These are phyloP conservation scores for Diarsia rubi DNA, from an alignment of 2,888 invertebrate species.

Conservation along the genomic window DNA sequence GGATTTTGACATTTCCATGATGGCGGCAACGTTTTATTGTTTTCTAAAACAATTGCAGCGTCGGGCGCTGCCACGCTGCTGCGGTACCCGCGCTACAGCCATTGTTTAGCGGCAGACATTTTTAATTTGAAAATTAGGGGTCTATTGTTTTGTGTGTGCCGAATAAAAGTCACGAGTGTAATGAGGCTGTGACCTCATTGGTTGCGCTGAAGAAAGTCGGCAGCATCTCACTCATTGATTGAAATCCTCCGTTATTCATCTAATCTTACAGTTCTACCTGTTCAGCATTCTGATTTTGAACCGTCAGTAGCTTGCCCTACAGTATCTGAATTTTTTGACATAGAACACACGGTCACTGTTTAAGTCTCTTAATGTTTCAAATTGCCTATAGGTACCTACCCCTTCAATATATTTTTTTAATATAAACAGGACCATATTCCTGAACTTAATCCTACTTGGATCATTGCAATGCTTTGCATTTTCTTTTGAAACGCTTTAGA, in stretches of 20 bases:
- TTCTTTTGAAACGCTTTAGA: neutral
- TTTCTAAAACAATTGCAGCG: conserved; percentile 85
- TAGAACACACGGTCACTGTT: neutral
- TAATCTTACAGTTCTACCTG: neutral
- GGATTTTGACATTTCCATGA: conserved; percentile 83
- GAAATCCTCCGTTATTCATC: neutral
- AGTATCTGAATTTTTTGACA: neutral
- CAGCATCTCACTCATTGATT: neutral
- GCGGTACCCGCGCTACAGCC: conserved; percentile 82
- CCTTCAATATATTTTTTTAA: neutral
- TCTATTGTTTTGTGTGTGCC: conserved; percentile 69
- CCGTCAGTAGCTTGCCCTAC: neutral
- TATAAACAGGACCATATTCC: neutral
- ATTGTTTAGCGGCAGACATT: conserved; percentile 86
- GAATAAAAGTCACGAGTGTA: conserved; percentile 63
- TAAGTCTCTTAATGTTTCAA: neutral
- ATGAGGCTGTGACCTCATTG: conserved; percentile 71
- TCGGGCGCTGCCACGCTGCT: conserved; percentile 62
- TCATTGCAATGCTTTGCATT: neutral
- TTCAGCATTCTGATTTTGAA: neutral
- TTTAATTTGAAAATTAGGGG: conserved; percentile 87
- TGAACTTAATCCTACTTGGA: neutral
- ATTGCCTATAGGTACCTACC: too few relatives aligned
- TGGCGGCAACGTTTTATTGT: conserved; percentile 86
- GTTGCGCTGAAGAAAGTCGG: conserved; percentile 39